Conservation (phyloP, 1,140 invertebrate genomes). For the Lepidotrigona ventralis region DNA sequence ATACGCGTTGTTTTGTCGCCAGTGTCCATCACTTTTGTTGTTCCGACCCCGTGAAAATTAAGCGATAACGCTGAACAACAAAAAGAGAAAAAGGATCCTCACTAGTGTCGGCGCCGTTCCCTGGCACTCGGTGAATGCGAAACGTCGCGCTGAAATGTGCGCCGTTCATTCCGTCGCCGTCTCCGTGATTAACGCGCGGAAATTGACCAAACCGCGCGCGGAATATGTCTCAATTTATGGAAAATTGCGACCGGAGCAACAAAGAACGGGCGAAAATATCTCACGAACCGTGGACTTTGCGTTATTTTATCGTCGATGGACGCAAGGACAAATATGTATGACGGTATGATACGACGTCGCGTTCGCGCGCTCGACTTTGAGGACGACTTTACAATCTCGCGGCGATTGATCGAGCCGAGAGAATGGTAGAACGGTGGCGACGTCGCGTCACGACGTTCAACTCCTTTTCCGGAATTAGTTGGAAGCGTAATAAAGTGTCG, state of each 20-base stretch:
- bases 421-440: background rate
- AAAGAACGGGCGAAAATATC: background rate
- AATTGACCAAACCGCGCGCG: background rate
- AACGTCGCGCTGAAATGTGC: background rate
- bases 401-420: conserved; percentile 21
- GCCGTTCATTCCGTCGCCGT: background rate
- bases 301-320: background rate
- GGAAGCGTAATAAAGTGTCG: conserved; percentile 49
- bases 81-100: background rate
- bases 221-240: background rate
- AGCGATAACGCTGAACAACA: conserved; percentile 19
- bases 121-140: background rate
- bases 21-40: conserved; percentile 21
- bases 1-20: conserved; percentile 13
- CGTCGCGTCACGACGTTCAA: conserved; percentile 3
- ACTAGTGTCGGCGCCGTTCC: background rate
- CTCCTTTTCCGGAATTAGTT: background rate
- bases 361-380: background rate
- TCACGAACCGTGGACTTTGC: background rate
- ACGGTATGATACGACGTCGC: background rate
- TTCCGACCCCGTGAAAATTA: conserved; percentile 10
- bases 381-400: background rate
- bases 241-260: background rate
- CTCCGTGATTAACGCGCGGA: background rate
- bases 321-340: background rate